Evolutionary conservation across 2,113 vertebrate genomes (phyloP).

Genomic region (Xenopus tropicalis): DNA sequence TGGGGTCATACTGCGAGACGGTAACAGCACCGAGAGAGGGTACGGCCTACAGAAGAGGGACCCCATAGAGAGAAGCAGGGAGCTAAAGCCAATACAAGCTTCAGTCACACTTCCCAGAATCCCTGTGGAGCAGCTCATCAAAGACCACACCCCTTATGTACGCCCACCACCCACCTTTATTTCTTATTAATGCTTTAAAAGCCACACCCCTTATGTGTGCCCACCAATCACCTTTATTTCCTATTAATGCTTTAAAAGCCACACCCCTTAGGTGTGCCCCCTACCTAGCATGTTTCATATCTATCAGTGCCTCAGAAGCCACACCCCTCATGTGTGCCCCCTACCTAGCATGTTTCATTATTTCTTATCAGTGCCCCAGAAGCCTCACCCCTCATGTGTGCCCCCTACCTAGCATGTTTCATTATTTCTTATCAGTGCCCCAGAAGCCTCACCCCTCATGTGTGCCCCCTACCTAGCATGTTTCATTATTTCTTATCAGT

Average conservation of each 20-base stretch:
- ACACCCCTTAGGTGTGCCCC: background rate
- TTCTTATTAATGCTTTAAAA: background rate
- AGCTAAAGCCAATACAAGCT: slow-evolving; percentile 33
- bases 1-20: slow-evolving; percentile 57
- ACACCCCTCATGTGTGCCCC: background rate
- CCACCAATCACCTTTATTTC: background rate
- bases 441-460: too few species aligned
- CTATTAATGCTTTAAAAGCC: background rate
- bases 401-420: background rate
- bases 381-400: background rate
- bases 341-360: too few species aligned
- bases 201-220: slow-evolving; percentile 2
- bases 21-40: background rate
- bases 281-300: too few species aligned
- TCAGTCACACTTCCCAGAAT: background rate
- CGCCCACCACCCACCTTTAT: background rate
- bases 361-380: too few species aligned
- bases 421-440: too few species aligned
- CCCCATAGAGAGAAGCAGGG: rapidly evolving
- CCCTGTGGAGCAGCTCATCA: background rate
- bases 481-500: too few species aligned
- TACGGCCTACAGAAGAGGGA: background rate
- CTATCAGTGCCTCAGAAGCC: too few species aligned
- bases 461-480: too few species aligned
- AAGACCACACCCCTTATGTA: background rate